Base-by-base conservation (phyloP, 1,140 invertebrate species). In the Macrosteles quadrilineatus region DNA sequence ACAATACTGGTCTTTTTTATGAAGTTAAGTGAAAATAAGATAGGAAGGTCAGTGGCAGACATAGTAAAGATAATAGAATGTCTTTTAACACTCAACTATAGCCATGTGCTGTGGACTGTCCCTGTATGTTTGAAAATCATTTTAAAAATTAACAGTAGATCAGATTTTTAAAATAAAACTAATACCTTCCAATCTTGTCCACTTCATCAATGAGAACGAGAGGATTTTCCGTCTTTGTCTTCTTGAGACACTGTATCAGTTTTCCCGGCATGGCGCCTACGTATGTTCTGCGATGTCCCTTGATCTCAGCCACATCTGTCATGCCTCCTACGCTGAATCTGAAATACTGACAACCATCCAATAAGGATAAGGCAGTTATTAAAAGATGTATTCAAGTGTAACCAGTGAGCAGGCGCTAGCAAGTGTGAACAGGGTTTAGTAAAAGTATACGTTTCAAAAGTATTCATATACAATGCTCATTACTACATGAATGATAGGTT, bases 241-340 rank as follows among this genome's bases (percentile, higher is more conserved):
- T 99, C 82, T 99, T 99, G 47, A 99, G 83, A 78, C 97, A 99
- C 80, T 99, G 98, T 75, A 99, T 98, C 12, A 98, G 87, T 85
- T 99, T 99, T 36, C 98, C 98, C 6, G 98, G 98, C 98, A 99
- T 99, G 0, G 98, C 98, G 31, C 98, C 98, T 57, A 99, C 96
- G 80, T 99, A 99, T 0, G 97, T 99, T 76, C 97, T 83, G 31
- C 93, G 81, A 79, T 99, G 98, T 11, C 98, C 98, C 84, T 99
- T 99, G 72, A 99, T 99, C 87, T 99, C 98, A 11, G 98, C 97
- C 12, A 99, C 97, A 83, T 99, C 98, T 2, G 96, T 97, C 97
- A 99, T 99, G 27, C 98, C 98, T 45, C 98, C 98, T 59, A 99
- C 98, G 76, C 95, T 98, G 81, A 99, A 99, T 68, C 98, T 84